A percentile compares a stretch with the other conserved stretches of the same genome.
Conservation (phyloP, 2,797 vertebrate species). For the Alca torda region DNA sequence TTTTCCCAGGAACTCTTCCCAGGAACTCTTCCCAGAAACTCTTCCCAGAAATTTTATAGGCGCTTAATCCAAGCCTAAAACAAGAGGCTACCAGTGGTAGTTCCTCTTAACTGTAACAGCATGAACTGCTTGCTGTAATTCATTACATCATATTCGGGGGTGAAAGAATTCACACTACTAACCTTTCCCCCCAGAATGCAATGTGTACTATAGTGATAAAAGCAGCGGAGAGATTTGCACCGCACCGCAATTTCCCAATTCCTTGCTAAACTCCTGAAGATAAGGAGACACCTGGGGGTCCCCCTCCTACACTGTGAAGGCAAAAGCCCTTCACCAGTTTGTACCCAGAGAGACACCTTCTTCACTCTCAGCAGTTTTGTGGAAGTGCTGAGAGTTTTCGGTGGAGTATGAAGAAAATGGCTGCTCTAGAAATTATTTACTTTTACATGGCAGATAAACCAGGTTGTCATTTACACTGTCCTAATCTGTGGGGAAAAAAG, state of each 20-base stretch:
- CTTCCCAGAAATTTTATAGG: neutral
- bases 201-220: slow-evolving; percentile 45
- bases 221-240: neutral
- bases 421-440: slow-evolving; percentile 45
- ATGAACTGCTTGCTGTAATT: slow-evolving; percentile 9
- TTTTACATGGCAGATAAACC: slow-evolving; percentile 12
- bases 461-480: slow-evolving; percentile 12
- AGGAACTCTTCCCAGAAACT: neutral
- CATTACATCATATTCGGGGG: neutral
- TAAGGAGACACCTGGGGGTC: slow-evolving; percentile 29
- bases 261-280: slow-evolving; percentile 33
- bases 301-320: neutral
- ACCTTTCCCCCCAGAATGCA: slow-evolving; percentile 13
- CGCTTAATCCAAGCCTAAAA: neutral
- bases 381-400: slow-evolving; percentile 52
- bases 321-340: slow-evolving; percentile 39
- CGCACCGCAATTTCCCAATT: neutral
- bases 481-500: neutral
- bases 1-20: neutral
- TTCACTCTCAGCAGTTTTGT: slow-evolving; percentile 56
- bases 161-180: slow-evolving; percentile 38
- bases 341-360: slow-evolving; percentile 57
- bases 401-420: slow-evolving; percentile 46
- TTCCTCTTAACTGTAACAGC: neutral
- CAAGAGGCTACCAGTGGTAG: neutral